phyloP scores from a whole-genome alignment of 2,113 vertebrate species.

The Dicaeum eximium region DNA sequence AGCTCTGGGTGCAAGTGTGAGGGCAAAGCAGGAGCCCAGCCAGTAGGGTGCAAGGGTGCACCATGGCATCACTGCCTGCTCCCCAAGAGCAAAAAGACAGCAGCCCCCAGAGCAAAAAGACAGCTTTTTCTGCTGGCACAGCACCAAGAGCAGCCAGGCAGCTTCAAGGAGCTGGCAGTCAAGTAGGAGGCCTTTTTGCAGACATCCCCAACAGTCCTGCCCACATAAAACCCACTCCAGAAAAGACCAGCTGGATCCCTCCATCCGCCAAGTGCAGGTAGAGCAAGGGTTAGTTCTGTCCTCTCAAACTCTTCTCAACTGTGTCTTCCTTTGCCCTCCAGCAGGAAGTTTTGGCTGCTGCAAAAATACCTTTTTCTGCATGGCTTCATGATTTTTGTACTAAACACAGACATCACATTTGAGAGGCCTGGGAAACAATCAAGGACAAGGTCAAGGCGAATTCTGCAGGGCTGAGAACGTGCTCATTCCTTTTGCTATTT shows the following conservation, averaged over 20 bases:
- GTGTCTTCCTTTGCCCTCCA: not conserved
- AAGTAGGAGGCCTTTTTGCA: not conserved
- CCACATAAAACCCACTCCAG: not conserved
- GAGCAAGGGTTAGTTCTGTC: not conserved
- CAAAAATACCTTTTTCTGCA: not conserved
- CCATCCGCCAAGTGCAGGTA: not conserved
- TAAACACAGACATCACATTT: not conserved
- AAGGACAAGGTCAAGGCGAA: not conserved
- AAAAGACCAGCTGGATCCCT: not conserved
- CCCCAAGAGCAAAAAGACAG: not conserved
- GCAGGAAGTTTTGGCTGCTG: not conserved
- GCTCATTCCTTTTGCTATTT: not conserved
- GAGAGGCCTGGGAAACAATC: not conserved
- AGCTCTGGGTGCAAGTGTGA: not conserved
- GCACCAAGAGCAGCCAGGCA: not conserved
- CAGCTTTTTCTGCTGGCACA: not conserved
- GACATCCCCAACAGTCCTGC: not conserved
- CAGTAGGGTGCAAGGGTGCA: not conserved
- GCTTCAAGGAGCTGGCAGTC: not conserved
- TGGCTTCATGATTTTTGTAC: not conserved
- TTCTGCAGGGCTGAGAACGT: not conserved
- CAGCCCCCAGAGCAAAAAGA: not conserved
- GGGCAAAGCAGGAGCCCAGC: not conserved
- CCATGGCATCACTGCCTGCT: rapidly evolving
- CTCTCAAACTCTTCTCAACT: not conserved